Base-by-base conservation (phyloP, 2,888 invertebrate species). In the Ashinkailepas kermadecensis region DNA sequence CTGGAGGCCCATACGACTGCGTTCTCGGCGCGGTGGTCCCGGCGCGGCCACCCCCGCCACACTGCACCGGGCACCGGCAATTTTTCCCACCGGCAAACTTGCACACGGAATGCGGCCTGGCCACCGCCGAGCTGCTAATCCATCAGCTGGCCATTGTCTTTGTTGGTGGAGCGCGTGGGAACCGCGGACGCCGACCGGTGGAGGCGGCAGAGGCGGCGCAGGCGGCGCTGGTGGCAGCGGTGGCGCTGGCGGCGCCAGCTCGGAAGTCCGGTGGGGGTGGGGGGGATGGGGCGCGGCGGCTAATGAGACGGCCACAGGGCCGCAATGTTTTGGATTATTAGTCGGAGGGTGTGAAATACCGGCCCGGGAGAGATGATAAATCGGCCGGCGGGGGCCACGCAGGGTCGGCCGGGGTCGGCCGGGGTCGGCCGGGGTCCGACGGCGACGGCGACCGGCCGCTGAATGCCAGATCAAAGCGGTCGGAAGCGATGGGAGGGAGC, bases 401-500 rank as follows among this genome's bases (percentile, higher is more conserved):
- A 18, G 9, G 54, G 23, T 21, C 57, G 78, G 13, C 39, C 59
- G 18, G 25, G 59, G 9, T 70, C 18, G n/a, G 57, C 58, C 11
- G 56, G 9, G 54, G 23, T 21, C 57, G 78, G 13, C 39, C 59
- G 18, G 25, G 59, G 9, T 70, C 18, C 15, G 56, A 74, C 57
- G 67, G 23, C 21, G 56, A n/a, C n/a, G 80, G 70, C 62, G 54
- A 78, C 10, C 56, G 18, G 23, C 64, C 58, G 67, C 81, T 21
- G 81, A 67, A 80, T 12, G 70, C 81, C 67, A 80, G 74, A 79
- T 70, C 82, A 81, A 23, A 18, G 78, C n/a, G 81, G 25, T 39
- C 65, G 67, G 59, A n/a, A 79, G 39, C 59, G 56, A 78, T 39
- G 79, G 81, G 25, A 78, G 23, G 59, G 80, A 58, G 57, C 39